Base-by-base conservation (phyloP, 2,113 vertebrate genomes). In the Microtus oregoni region DNA sequence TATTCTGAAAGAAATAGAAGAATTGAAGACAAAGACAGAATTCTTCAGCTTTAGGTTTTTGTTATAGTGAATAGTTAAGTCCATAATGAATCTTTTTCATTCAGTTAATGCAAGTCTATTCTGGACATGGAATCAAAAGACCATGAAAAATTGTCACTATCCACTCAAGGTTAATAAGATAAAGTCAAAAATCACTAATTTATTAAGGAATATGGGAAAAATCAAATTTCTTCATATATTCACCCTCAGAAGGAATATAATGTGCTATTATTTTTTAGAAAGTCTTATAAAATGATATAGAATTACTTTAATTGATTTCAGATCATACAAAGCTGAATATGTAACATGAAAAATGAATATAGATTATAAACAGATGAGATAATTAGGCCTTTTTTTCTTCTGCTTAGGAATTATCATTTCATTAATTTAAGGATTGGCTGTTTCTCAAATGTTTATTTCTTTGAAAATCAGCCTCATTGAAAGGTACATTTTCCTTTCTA, bases 231-330 rank as follows among this genome's bases (percentile, higher is more conserved):
- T 96, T 96, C 55, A 92, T 91, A 72, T 35, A 22, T 65, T 97
- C 91, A 92, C 44, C 3, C 92, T 88, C 44, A 82, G 26, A 61
- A 85, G 44, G 70, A 79, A 91, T 77, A 79, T 83, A 96, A 90
- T 97, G 86, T 93, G 30, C 91, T 9, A 35, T 85, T 95, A 22
- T 78, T 93, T 55, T 35, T 35, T 86, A 95, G 61, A 97, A 97
- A 2, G 17, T 61, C 70, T 55, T 72, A 87, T 79, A 94, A 98
- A 72, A 65, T 93, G 38, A 63, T 86, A 85, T 65, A 63, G 83
- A 97, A 63, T 70, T 67, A 92, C 85, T 61, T 97, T 85, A 96
- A 85, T 63, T 94, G 94, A 97, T 96, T 97, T 96, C 83, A 97
- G 77, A 63, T 26, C 70, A 94, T 81, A 1, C 35, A 61, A 96